A percentile compares a stretch with the other conserved stretches of the same genome.
phyloP scores from a whole-genome alignment of 2,888 invertebrate species.

The Cerastis rubricosa region DNA sequence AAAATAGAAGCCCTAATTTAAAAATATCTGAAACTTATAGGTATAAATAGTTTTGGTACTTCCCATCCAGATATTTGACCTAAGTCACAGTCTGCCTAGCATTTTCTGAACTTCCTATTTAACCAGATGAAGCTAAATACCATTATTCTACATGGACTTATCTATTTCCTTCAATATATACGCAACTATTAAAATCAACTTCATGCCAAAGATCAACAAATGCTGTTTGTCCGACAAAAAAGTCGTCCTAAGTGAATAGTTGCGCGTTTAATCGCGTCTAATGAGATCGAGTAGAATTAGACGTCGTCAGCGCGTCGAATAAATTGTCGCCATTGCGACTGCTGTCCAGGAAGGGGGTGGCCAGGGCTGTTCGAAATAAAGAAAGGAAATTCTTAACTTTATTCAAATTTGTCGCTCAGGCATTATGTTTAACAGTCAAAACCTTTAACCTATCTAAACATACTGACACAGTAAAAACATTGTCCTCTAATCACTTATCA shows the following conservation, averaged over 20 bases:
- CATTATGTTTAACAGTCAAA: too few species aligned
- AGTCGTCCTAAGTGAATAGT: constrained; percentile 85
- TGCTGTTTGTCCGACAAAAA: constrained; percentile 70
- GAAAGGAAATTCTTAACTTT: too few species aligned
- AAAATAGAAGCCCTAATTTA: too few species aligned
- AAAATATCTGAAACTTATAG: too few species aligned
- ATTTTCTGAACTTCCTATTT: background rate
- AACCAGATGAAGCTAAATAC: background rate
- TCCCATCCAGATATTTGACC: too few species aligned
- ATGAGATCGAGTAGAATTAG: constrained; percentile 87
- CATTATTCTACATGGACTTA: background rate
- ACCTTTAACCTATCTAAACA: background rate
- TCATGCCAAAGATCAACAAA: background rate
- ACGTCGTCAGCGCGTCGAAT: constrained; percentile 85
- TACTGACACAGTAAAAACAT: background rate
- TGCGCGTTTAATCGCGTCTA: constrained; percentile 84
- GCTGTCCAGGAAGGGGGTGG: constrained; percentile 56
- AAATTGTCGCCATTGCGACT: constrained; percentile 86
- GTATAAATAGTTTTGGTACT: too few species aligned
- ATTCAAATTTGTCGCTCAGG: too few species aligned
- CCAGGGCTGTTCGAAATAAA: constrained; percentile 41
- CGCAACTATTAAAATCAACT: too few species aligned
- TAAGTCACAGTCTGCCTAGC: background rate
- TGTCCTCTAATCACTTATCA: background rate
- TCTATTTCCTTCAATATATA: too few species aligned